Conservation (phyloP, 2,113 vertebrate genomes). For the Panthera tigris region DNA sequence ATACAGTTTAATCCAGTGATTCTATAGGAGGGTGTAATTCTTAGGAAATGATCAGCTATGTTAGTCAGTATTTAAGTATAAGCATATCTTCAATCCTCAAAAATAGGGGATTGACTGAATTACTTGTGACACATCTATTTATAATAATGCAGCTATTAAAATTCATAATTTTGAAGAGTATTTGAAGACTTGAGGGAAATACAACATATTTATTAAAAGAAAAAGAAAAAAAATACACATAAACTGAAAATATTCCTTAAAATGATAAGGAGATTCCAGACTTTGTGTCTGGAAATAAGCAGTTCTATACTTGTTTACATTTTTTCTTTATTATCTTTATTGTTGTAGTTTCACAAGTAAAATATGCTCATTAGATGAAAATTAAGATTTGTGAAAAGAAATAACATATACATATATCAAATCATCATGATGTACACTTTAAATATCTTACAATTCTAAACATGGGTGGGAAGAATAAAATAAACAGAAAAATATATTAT, state of each 20-base stretch:
- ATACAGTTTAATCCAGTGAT: background rate
- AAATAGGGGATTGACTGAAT: background rate
- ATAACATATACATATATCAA: background rate
- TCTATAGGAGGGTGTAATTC: background rate
- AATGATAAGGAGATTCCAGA: background rate
- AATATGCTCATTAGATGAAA: background rate
- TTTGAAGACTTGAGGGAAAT: background rate
- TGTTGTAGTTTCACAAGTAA: background rate
- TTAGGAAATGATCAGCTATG: background rate
- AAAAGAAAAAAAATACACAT: background rate
- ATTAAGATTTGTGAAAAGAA: constrained; percentile 8
- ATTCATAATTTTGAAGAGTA: background rate
- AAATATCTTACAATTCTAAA: background rate
- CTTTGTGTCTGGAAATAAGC: background rate
- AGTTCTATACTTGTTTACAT: background rate
- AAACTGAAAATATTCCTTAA: background rate
- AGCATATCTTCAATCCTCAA: background rate
- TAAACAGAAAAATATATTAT: background rate
- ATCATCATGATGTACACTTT: background rate
- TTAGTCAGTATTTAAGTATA: background rate
- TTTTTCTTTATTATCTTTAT: background rate
- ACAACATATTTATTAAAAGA: background rate
- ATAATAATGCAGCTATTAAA: background rate
- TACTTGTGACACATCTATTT: background rate
- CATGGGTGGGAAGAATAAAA: background rate